Base-by-base conservation (phyloP, 2,797 vertebrate genomes). In the Gila robusta region DNA sequence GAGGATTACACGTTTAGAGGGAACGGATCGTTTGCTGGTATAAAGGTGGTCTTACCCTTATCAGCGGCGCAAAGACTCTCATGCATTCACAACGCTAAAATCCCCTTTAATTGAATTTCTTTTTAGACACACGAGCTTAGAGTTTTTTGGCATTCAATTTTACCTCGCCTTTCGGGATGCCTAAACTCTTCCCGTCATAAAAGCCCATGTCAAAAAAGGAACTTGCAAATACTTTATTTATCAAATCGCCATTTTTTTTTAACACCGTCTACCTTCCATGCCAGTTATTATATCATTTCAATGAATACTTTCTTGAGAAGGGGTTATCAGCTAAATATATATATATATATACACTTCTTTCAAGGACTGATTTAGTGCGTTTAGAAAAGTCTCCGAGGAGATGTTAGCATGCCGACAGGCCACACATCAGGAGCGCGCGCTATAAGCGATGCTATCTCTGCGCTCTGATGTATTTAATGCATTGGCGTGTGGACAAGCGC, bases 31-130 rank as follows among this genome's bases (percentile, higher is more conserved):
- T 96, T 94, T 91, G 91, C 92, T 94, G 93, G 94, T 96, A 97
- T 97, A 97, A 97, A 98, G 96, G 96, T 93, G 92, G 92, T 92
- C 93, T 94, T 91, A 89, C 96, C 95, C 98, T 99, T 99, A 99
- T 99, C 98, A 97, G 96, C 94, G 92, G 93, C 92, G 94, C 93
- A 95, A 95, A 95, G 96, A 97, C 96, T 96, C 96, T 95, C 96
- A 97, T 96, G 97, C 97, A 99, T 99, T 98, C 98, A 99, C 96
- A 98, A 96, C 94, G 95, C 96, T 97, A 97, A 98, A 99, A 99
- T 98, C 97, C 98, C 96, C 97, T 97, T 98, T 99, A 99, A 99
- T 99, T 99, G 98, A 98, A 99, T 99, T 99, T 98, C 97, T 97
- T 96, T 96, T 95, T 94, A 96, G 96, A 97, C 96, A 96, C 97